These are phyloP conservation scores for Characodon lateralis DNA, from an alignment of 2,797 vertebrate genomes.

Conservation along the genomic window DNA sequence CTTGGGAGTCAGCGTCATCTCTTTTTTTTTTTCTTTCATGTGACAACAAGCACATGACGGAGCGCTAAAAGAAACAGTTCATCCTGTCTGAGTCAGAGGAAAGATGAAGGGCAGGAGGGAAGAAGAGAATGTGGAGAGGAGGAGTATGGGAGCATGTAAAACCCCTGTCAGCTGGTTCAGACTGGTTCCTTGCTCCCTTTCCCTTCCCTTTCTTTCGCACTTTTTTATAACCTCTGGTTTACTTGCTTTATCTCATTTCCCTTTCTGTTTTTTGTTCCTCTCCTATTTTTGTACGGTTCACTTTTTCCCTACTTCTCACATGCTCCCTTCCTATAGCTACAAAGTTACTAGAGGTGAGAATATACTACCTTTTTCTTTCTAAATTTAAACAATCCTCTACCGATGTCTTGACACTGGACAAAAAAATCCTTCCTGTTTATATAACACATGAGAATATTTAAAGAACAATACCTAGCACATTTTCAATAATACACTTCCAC, in stretches of 20 bases:
- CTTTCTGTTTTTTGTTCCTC: constrained; percentile 17
- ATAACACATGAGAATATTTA: background rate
- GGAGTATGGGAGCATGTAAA: constrained; percentile 60
- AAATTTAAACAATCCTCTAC: background rate
- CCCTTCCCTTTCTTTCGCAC: constrained; percentile 31
- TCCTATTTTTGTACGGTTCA: constrained; percentile 22
- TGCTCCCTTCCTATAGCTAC: background rate
- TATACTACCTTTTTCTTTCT: background rate
- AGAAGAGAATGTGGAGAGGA: constrained; percentile 32
- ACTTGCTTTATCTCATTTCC: constrained; percentile 29
- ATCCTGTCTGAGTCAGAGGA: constrained; percentile 68
- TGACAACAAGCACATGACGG: constrained; percentile 68
- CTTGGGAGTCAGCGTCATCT: constrained; percentile 61
- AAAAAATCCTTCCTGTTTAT: background rate
- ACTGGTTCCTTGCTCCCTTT: constrained; percentile 73
- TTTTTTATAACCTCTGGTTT: constrained; percentile 27
- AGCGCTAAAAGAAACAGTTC: constrained; percentile 59
- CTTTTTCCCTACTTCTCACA: background rate
- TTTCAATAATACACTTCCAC: background rate
- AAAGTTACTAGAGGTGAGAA: background rate
- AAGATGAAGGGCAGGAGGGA: constrained; percentile 46
- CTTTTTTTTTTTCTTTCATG: constrained; percentile 56
- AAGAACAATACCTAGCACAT: background rate
- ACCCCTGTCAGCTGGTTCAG: constrained; percentile 79
- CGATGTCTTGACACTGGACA: background rate